Percentiles rank a stretch among this genome's conserved stretches.
Evolutionary conservation across 2,113 vertebrate genomes (phyloP).

Genomic region (Typhlomys cinereus): DNA sequence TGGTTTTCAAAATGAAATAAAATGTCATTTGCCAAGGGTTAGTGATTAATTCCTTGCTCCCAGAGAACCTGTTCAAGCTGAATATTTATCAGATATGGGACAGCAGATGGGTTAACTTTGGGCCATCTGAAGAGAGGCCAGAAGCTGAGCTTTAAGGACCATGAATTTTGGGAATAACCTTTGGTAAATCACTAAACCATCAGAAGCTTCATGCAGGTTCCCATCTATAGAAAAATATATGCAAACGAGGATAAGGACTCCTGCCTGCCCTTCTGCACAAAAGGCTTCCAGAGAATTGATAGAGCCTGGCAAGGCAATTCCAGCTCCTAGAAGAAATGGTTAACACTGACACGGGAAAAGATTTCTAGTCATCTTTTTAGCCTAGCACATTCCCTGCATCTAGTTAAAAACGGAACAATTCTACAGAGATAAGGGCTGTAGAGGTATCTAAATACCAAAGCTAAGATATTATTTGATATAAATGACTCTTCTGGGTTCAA

Average conservation of each 20-base stretch:
- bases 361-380: slow-evolving; percentile 43
- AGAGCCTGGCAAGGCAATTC: slow-evolving; percentile 28
- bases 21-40: slow-evolving; percentile 57
- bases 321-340: slow-evolving; percentile 4
- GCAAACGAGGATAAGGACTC: slow-evolving; percentile 35
- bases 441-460: slow-evolving; percentile 26
- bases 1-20: slow-evolving; percentile 64
- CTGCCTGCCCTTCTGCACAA: background rate
- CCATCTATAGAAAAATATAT: slow-evolving; percentile 62
- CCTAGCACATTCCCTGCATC: background rate
- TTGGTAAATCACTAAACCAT: slow-evolving; percentile 59
- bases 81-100: slow-evolving; percentile 49
- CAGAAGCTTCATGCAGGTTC: slow-evolving; percentile 26
- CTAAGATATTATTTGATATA: slow-evolving; percentile 32
- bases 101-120: slow-evolving; percentile 34
- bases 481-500: background rate
- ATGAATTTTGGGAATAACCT: slow-evolving; percentile 59
- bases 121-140: background rate
- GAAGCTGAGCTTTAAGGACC: slow-evolving; percentile 5
- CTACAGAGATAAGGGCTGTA: background rate
- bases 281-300: slow-evolving; percentile 9
- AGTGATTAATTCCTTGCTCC: slow-evolving; percentile 47
- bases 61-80: slow-evolving; percentile 29
- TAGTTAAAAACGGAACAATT: slow-evolving; percentile 53
- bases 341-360: background rate